Percentiles rank a stretch among this genome's conserved stretches.
Evolutionary conservation across 2,797 vertebrate species (phyloP).

Genomic region (Galaxias olidus): DNA sequence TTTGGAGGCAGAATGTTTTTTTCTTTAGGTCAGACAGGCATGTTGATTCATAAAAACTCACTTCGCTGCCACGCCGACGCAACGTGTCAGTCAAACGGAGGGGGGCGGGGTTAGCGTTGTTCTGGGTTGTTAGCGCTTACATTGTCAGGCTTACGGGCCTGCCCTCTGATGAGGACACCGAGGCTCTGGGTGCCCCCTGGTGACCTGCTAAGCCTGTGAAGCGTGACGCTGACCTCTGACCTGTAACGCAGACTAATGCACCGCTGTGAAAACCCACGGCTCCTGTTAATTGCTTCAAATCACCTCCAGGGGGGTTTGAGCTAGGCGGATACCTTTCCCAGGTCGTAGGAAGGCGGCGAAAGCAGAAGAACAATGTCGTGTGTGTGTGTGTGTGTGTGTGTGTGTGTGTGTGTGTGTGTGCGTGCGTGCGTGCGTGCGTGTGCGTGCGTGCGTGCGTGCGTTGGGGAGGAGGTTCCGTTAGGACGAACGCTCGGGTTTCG

Average conservation of each 20-base stretch:
- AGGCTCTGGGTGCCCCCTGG: constrained; percentile 44
- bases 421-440: constrained; percentile 10
- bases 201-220: constrained; percentile 62
- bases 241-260: constrained; percentile 50
- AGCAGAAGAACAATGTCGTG: too few relatives aligned
- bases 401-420: constrained; percentile 4
- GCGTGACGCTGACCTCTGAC: constrained; percentile 56
- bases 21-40: too few relatives aligned
- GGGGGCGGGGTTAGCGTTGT: too few relatives aligned
- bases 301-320: constrained; percentile 30
- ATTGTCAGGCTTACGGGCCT: constrained; percentile 20
- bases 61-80: not conserved
- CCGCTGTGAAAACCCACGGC: constrained; percentile 44
- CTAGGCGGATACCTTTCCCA: too few relatives aligned
- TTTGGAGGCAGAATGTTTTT: constrained; percentile 12
- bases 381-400: constrained; percentile 16
- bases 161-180: constrained; percentile 33
- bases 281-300: constrained; percentile 51
- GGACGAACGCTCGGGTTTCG: constrained; percentile 60
- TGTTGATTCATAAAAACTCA: constrained; percentile 5
- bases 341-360: too few relatives aligned
- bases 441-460: too few relatives aligned
- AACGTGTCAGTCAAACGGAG: constrained; percentile 4
- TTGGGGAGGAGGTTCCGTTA: constrained; percentile 36
- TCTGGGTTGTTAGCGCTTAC: constrained; percentile 12